phyloP scores from a whole-genome alignment of 2,888 invertebrate species.

The Sminthurides aquaticus region DNA sequence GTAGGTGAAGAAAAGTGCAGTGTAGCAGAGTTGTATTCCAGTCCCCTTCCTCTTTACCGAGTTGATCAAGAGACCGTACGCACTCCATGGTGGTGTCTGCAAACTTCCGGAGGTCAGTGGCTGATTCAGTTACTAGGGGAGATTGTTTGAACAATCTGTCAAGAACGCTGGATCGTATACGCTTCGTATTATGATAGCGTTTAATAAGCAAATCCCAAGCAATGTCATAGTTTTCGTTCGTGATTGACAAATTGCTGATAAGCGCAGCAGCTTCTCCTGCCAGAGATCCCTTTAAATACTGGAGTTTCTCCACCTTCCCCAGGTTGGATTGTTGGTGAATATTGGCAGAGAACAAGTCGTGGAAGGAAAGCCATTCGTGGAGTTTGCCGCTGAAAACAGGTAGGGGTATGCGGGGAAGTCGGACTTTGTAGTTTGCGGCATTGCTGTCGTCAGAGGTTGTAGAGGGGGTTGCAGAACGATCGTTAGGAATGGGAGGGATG shows the following conservation, averaged over 20 bases:
- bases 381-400: constrained; percentile 18
- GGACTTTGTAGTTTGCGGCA: background rate
- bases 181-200: constrained; percentile 22
- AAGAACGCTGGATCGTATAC: constrained; percentile 9
- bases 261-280: constrained; percentile 11
- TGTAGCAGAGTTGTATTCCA: background rate
- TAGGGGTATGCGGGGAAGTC: constrained; percentile 11
- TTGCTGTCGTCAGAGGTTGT: background rate
- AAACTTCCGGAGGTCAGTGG: background rate
- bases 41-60: background rate
- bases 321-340: constrained; percentile 8
- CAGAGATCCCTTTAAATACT: constrained; percentile 17
- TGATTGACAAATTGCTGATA: constrained; percentile 10
- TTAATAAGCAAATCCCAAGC: constrained; percentile 21
- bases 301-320: constrained; percentile 7
- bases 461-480: background rate
- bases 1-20: background rate
- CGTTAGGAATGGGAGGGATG: background rate
- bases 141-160: constrained; percentile 5
- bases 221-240: constrained; percentile 16
- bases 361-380: constrained; percentile 19
- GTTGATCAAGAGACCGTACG: background rate
- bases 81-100: constrained; percentile 4
- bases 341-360: constrained; percentile 16
- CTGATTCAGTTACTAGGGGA: background rate